A percentile compares a stretch with the other conserved stretches of the same genome.
phyloP scores from a whole-genome alignment of 2,888 invertebrate species.

The Dynastes tityus region DNA sequence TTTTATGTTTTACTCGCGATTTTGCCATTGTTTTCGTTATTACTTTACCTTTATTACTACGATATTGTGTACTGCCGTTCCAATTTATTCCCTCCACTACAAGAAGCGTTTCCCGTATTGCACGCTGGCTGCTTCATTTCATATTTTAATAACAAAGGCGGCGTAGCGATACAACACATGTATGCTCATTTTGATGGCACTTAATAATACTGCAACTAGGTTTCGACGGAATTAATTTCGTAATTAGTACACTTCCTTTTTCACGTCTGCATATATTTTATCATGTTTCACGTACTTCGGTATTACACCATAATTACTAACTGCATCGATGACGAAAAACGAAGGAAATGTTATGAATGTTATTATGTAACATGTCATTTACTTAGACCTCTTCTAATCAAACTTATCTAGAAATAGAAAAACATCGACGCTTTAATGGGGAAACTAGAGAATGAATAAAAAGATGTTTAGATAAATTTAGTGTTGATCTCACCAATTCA shows the following conservation, averaged over 20 bases:
- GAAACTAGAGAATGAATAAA: too few species aligned
- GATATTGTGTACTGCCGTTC: neutral
- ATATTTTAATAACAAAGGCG: neutral
- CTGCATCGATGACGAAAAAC: too few species aligned
- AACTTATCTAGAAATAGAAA: too few species aligned
- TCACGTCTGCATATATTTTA: neutral
- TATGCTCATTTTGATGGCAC: neutral
- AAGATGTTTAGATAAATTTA: too few species aligned
- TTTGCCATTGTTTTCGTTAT: neutral
- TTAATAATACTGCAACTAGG: neutral
- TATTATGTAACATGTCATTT: too few species aligned
- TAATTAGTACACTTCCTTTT: slow-evolving; percentile 23
- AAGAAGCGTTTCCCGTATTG: neutral
- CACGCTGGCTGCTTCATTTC: neutral
- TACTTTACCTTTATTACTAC: neutral
- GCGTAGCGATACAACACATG: neutral
- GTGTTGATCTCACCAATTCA: too few species aligned
- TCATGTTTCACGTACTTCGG: neutral
- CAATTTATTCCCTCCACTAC: neutral
- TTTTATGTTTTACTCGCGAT: neutral
- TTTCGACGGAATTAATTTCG: slow-evolving; percentile 14
- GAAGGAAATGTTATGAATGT: too few species aligned
- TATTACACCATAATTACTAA: too few species aligned
- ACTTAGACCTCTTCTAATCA: too few species aligned
- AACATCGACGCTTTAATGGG: too few species aligned